phyloP scores from a whole-genome alignment of 2,797 vertebrate species.

The Centropyge bicolor region DNA sequence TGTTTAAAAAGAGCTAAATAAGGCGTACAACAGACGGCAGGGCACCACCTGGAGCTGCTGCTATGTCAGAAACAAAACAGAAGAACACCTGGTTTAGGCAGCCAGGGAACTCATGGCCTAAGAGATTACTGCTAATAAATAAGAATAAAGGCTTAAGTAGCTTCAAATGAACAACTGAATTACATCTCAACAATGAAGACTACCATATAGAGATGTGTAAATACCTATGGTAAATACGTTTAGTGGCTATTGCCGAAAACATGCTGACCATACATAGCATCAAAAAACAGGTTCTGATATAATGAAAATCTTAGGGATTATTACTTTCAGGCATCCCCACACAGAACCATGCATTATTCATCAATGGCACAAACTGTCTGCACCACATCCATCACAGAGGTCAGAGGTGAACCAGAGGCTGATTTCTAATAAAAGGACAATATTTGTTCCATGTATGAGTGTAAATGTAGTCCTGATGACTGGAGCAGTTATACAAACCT shows the following conservation, averaged over 20 bases:
- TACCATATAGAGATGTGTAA: background rate
- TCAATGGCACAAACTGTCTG: background rate
- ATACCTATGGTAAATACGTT: background rate
- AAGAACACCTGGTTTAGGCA: too few relatives aligned
- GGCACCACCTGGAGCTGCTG: too few relatives aligned
- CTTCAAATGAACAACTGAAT: background rate
- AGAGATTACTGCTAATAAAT: background rate
- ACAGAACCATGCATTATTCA: conserved; percentile 4
- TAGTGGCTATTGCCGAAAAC: background rate
- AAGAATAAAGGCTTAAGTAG: background rate
- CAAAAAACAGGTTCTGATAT: background rate
- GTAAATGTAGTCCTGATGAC: background rate
- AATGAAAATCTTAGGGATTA: background rate
- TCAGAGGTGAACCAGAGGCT: conserved; percentile 8
- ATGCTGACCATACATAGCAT: background rate
- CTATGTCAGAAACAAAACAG: background rate
- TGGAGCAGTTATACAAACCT: conserved; percentile 3
- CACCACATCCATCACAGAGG: background rate
- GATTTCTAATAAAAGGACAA: conserved; percentile 16
- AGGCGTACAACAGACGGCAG: too few relatives aligned
- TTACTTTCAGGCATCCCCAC: background rate
- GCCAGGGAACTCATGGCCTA: background rate
- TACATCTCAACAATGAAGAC: too few relatives aligned
- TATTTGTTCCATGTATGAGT: conserved; percentile 10
- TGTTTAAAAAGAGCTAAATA: background rate